Conservation (phyloP, 2,113 vertebrate species). For the Corynorhinus townsendii region DNA sequence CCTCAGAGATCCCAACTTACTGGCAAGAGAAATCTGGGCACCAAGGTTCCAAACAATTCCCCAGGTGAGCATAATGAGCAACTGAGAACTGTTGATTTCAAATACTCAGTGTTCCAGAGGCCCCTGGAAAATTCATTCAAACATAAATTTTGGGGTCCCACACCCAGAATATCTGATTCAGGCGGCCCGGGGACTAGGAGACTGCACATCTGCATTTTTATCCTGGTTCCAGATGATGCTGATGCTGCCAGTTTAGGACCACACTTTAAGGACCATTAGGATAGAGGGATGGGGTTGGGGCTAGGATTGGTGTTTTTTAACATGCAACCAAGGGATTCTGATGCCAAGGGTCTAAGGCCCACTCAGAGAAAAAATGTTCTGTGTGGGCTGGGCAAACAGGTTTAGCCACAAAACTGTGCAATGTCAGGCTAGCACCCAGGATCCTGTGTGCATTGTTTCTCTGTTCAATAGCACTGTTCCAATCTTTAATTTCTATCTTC, state of each 20-base stretch:
- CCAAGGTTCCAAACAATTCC: not conserved
- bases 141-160: not conserved
- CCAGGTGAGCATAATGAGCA: not conserved
- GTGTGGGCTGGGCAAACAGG: not conserved
- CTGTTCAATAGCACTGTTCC: not conserved
- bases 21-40: not conserved
- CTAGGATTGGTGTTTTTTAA: not conserved
- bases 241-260: not conserved
- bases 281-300: not conserved
- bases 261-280: not conserved
- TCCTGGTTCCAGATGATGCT: not conserved
- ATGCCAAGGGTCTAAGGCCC: not conserved
- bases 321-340: not conserved
- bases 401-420: not conserved
- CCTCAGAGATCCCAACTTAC: not conserved
- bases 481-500: not conserved
- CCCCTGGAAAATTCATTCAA: not conserved
- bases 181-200: not conserved
- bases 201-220: not conserved
- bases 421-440: not conserved
- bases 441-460: not conserved
- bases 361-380: not conserved
- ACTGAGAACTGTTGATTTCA: not conserved
- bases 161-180: not conserved
- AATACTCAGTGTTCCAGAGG: not conserved